Base-by-base conservation (phyloP, 2,888 invertebrate species). In the Lepeophtheirus nordmannii region DNA sequence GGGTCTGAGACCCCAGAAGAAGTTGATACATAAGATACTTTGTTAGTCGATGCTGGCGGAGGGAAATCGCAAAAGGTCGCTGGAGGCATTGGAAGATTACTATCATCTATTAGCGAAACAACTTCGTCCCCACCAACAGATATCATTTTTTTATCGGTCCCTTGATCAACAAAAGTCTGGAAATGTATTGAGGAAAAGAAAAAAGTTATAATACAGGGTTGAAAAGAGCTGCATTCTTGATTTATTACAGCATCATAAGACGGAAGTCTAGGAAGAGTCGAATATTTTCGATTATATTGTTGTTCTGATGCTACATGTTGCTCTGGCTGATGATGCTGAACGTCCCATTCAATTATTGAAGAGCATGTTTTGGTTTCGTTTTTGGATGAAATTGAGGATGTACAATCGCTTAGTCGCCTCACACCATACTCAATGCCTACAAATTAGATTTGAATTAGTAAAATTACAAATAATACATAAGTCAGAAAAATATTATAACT, bases 161-260 rank as follows among this genome's bases (percentile, higher is more conserved):
- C 53, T 46, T 17, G 53, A 46, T 17, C 53, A 46, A 46, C 53
- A 46, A 46, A 46, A 46, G 53, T 46, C 53, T 46, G 17, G 5
- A n/a, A 46, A 14, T 5, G n/a, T n/a, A n/a, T n/a, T n/a, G 8
- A 46, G 2, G 17, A 3, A 46, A 46, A 46, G 2, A 46, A 5
- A 17, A 30, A 30, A 5, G 30, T 30, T 30, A 30, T 30, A 5
- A 2, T 5, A 30, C 7, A 30, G 30, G 2, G 30, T 30, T 2
- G 2, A 30, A 30, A 30, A 7, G 30, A 5, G 30, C 7, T 30
- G 30, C 3, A 30, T 30, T 30, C 3, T 7, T 5, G 3, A 30
- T 30, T 30, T 46, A n/a, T 46, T 46, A 46, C 53, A 14, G 53
- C 53, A 17, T 46, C 53, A 46, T 46, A 46, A 46, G 53, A 46